Evolutionary conservation across 2,888 invertebrate species (phyloP), one percentile per base, ranked within the genome.

Genomic region (Pachymerium ferrugineum): DNA sequence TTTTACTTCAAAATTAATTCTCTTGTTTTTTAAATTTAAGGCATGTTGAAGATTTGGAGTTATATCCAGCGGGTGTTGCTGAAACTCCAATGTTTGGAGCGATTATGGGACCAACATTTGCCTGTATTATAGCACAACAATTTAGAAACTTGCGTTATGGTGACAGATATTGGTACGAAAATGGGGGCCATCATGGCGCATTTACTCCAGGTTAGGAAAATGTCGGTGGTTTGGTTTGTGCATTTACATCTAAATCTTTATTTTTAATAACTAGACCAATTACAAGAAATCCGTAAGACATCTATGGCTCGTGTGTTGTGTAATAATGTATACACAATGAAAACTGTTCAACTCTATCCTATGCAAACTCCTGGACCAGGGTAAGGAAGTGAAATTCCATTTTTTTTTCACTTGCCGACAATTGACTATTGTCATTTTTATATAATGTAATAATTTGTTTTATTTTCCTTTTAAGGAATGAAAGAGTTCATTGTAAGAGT

Each of bases 151-250:
- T 93, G 29, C 92, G 93, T 84, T 82, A 85, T 54, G 95, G 92
- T 0, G 96, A 96, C 83, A 85, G 94, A 69, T 92, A 88, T 84
- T 96, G 94, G 93, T 95, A 94, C 80, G 95, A 96, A 82, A 89
- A 89, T 35, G 83, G 84, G 0, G 86, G 88, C 74, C 83, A 86
- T 35, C 86, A 86, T 0, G 86, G 89, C 76, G 87, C 87, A 3
- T 93, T 93, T 79, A 88, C 88, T 0, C 80, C 83, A 80, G 88
- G 91, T 90, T n/a, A n/a, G n/a, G 81, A 83, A 81, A 4, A 38
- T 38, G 14, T 10, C 1, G 0, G 3, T 8, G n/a, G 16, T 38
- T 38, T 38, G 14, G 16, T 16, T 16, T 12, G 3, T 38, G n/a
- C 1, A 22, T 19, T 67, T 25, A 67, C 2, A 16, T 28, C 12